These are phyloP conservation scores for Diacarnus erythraeanus DNA, from an alignment of 37 sponge, comb jelly and placozoan genomes.

Conservation along the genomic window DNA sequence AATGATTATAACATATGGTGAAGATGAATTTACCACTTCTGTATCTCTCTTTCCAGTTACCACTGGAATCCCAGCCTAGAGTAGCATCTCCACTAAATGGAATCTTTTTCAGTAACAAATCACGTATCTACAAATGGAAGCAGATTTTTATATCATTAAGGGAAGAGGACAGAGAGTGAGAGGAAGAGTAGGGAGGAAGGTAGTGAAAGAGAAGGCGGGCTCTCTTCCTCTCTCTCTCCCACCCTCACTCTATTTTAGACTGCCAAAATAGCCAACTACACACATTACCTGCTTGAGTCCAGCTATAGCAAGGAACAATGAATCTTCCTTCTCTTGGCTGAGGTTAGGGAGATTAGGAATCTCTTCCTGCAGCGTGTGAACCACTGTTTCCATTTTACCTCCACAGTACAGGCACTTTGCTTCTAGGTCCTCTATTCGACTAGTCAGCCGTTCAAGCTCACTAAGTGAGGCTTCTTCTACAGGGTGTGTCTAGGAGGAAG, in stretches of 20 bases:
- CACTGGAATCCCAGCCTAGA: not conserved
- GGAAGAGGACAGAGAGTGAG: not conserved
- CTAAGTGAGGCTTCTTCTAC: not conserved
- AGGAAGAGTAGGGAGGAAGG: not conserved
- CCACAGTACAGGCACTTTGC: constrained; percentile 67
- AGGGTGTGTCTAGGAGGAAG: not conserved
- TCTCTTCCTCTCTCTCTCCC: too few species aligned
- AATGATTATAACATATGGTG: not conserved
- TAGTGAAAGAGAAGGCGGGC: too few species aligned
- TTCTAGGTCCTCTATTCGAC: constrained; percentile 37
- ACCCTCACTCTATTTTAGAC: not conserved
- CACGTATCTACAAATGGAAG: constrained; percentile 43
- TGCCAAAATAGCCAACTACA: not conserved
- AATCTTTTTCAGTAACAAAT: constrained; percentile 65
- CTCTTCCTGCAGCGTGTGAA: constrained; percentile 39
- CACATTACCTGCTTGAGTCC: constrained; percentile 65
- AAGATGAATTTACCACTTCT: not conserved
- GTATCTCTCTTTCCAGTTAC: not conserved
- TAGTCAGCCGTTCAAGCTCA: constrained; percentile 20
- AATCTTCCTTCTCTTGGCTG: constrained; percentile 42
- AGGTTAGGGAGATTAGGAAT: constrained; percentile 13
- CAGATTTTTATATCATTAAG: not conserved
- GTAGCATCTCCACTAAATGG: constrained; percentile 50
- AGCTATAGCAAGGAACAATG: constrained; percentile 51
- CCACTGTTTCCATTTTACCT: constrained; percentile 53